Evolutionary conservation across 2,888 invertebrate genomes (phyloP).

Genomic region (Antheraea assamensis): DNA sequence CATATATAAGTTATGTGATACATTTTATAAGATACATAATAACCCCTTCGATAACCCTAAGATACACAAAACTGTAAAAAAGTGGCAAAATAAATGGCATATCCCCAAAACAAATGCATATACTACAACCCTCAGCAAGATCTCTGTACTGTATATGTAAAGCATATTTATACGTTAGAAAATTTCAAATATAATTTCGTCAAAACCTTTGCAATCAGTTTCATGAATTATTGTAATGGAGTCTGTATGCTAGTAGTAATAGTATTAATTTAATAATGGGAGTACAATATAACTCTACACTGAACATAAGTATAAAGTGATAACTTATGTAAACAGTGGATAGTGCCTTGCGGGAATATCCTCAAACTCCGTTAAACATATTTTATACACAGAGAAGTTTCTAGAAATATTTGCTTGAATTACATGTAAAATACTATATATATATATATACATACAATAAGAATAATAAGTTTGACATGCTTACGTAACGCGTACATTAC

Average conservation of each 20-base stretch:
- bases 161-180: background rate
- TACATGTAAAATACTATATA: constrained; percentile 1
- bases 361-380: background rate
- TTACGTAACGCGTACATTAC: constrained; percentile 1
- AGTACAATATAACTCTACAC: background rate
- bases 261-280: background rate
- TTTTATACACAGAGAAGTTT: constrained; percentile 12
- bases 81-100: background rate
- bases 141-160: background rate
- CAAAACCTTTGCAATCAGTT: background rate
- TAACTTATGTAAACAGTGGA: constrained; percentile 1
- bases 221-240: background rate
- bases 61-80: background rate
- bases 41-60: no score
- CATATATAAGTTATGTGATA: background rate
- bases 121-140: background rate
- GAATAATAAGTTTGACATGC: constrained; percentile 3
- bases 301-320: background rate
- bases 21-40: background rate
- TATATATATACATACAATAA: background rate
- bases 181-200: background rate
- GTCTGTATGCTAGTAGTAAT: background rate
- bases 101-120: background rate
- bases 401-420: background rate
- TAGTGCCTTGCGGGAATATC: constrained; percentile 14